Base-by-base conservation (phyloP, 2,113 vertebrate genomes). In the Nothocercus julius region DNA sequence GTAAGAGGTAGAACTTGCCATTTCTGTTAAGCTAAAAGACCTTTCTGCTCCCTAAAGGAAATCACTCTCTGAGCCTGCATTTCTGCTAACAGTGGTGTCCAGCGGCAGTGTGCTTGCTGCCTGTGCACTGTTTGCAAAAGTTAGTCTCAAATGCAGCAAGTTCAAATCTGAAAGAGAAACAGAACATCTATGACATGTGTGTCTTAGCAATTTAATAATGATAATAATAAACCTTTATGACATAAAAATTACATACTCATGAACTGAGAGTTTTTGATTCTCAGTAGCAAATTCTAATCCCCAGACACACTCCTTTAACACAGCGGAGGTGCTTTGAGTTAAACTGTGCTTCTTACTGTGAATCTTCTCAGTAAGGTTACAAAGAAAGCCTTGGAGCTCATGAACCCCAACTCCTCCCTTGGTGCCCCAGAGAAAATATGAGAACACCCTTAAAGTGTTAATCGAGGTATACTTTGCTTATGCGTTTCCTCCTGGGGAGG, bases 11-110 rank as follows among this genome's bases (percentile, higher is more conserved):
- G 6, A 85, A 76, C 16, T 66, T 72, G 22, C 3, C 17, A 32
- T 12, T 91, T 84, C 32, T 90, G 54, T 82, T 30, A 63, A 87
- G 88, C 17, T 61, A 82, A 82, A 42, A 89, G 40, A 8, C 17
- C 24, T 91, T 95, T 90, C 22, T 95, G 4, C 74, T 91, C 45
- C 42, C 59, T 92, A 54, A 88, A 91, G 38, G 32, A 83, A 79
- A 59, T 76, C 53, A 44, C 2, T 1, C 27, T 78, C 59, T 1
- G 1, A 69, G 45, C 28, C 75, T 69, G 18, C 54, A 67, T 85
- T 87, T 87, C 66, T 84, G 36, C 13, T 73, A 54, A 58, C 10
- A 21, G 45, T 56, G 44, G 40, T 89, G 38, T 87, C 34, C 82
- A 34, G 68, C 38, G 53, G 13, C 49, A 70, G 25, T 30, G 49